A percentile compares a stretch with the other conserved stretches of the same genome.
These are phyloP conservation scores for Dynastes tityus DNA, from an alignment of 2,888 invertebrate species.

Conservation along the genomic window DNA sequence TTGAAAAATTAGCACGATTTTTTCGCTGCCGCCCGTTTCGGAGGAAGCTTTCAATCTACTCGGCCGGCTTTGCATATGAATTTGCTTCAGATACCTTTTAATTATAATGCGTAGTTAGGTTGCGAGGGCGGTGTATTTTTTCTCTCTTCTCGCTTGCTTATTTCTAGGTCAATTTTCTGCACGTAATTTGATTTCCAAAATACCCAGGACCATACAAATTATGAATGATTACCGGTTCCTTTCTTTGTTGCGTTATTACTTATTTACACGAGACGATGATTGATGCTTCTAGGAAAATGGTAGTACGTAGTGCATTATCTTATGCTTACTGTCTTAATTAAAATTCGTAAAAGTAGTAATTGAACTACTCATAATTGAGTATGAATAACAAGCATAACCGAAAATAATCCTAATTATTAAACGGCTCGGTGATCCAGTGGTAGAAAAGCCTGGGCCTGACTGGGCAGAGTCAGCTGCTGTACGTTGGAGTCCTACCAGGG, in stretches of 20 bases:
- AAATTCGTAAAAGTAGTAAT: background rate
- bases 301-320: background rate
- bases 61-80: constrained; percentile 34
- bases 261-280: background rate
- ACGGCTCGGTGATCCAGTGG: too few species aligned
- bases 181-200: constrained; percentile 37
- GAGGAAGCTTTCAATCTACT: constrained; percentile 38
- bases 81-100: constrained; percentile 40
- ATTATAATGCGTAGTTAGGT: constrained; percentile 8
- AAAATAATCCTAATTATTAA: background rate
- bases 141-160: background rate
- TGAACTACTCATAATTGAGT: too few species aligned
- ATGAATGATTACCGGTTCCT: constrained; percentile 25
- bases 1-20: constrained; percentile 39
- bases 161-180: constrained; percentile 18
- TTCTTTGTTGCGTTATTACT: background rate
- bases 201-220: constrained; percentile 33
- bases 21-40: constrained; percentile 8
- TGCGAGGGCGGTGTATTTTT: background rate
- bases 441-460: too few species aligned
- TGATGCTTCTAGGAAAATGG: background rate
- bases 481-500: too few species aligned
- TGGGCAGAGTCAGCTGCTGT: too few species aligned
- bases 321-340: background rate
- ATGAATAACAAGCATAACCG: background rate